These are phyloP conservation scores for Mactra quadrangularis DNA, from an alignment of 1,140 invertebrate species.

Conservation along the genomic window DNA sequence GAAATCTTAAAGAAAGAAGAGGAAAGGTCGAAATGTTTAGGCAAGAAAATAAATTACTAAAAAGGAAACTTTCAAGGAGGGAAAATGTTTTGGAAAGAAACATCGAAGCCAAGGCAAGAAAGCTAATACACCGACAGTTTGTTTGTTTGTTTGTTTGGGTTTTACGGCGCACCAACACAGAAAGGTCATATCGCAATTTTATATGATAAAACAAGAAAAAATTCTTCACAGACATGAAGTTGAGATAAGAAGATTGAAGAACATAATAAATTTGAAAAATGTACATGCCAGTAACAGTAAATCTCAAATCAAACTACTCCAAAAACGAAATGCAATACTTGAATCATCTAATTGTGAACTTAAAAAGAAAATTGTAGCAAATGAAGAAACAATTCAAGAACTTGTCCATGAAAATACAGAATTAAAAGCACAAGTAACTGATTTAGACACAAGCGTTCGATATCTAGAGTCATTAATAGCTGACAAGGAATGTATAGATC, in stretches of 20 bases:
- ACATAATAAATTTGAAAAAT: neutral
- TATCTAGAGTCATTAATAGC: slow-evolving; percentile 3
- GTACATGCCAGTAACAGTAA: neutral
- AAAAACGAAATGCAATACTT: neutral
- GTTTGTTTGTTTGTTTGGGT: neutral
- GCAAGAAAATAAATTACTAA: slow-evolving; percentile 31
- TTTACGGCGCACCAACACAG: too few species aligned
- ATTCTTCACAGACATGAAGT: neutral
- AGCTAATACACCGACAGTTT: too few species aligned
- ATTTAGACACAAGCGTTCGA: neutral
- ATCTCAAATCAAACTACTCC: neutral
- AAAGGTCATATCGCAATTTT: neutral
- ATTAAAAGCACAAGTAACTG: neutral
- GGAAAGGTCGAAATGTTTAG: slow-evolving; percentile 23
- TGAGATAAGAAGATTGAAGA: slow-evolving; percentile 27
- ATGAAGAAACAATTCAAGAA: neutral
- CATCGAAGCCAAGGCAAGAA: neutral
- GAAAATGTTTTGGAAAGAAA: neutral
- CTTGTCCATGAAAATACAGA: slow-evolving; percentile 3
- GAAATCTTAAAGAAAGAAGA: slow-evolving; percentile 27
- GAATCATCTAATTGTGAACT: neutral
- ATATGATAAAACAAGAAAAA: neutral
- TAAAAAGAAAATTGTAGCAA: too few species aligned
- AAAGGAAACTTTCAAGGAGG: slow-evolving; percentile 29
- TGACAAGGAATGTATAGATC: neutral